Base-by-base conservation (phyloP, 2,113 vertebrate genomes). In the Brachionichthys hirsutus region DNA sequence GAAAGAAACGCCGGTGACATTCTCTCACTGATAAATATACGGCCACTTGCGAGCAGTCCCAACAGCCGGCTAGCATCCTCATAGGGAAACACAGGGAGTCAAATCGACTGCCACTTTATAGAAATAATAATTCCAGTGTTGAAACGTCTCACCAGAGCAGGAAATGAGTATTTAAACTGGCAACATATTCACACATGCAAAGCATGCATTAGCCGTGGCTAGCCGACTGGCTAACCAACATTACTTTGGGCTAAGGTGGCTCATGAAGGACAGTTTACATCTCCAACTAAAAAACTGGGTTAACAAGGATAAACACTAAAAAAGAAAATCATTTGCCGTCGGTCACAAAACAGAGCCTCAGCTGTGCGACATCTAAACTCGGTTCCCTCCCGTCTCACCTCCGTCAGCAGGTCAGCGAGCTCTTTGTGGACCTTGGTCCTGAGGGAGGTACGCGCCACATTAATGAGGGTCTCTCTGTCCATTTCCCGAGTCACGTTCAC, bases 391-490 rank as follows among this genome's bases (percentile, higher is more conserved):
- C 9, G 13, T 45, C 78, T 73, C 58, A 94, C 97, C 93, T 99
- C 97, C 7, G 97, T 99, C 18, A 99, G 90, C 71, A 98, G 87
- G 73, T 99, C 95, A 15, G 96, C 97, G 54, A 99, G 92, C 67
- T 97, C 94, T 0, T 81, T 35, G 6, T 98, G 95, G 57, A 99
- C 95, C 86, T 99, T 99, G 17, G 97, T 99, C 46, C 94, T 91
- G 1, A 99, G 94, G 14, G 97, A 98, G 16, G 97, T 97, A 51
- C 93, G 92, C 46, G 97, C 97, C 42, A 99, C 96, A 7, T 94
- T 90, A 2, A 94, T 85, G 16, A 99, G 95, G 0, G 90, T 97
- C 86, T 98, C 96, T 67, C 95, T 89, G 84, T 97, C 94, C 94
- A 99, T 98, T 69, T 95, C 94, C 83, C 81, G 93, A 19, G 89